phyloP scores from a whole-genome alignment of 2,888 invertebrate species.

The Crocallis elinguaria region DNA sequence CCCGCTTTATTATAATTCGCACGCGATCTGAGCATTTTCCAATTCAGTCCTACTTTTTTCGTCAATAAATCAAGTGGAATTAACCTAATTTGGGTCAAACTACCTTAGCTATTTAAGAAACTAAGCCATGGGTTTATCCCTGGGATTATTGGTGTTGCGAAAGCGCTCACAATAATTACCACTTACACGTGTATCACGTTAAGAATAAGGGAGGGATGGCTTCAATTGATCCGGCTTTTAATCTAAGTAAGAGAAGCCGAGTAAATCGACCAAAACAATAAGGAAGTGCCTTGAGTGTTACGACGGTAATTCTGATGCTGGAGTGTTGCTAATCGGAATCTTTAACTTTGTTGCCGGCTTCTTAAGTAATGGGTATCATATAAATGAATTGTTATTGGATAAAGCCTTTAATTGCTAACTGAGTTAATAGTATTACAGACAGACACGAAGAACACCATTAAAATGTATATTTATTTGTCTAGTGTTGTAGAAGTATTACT shows the following conservation, averaged over 20 bases:
- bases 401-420: not conserved
- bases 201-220: constrained; percentile 23
- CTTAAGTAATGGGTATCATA: constrained; percentile 9
- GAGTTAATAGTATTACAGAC: not conserved
- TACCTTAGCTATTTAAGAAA: constrained; percentile 21
- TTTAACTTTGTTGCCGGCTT: constrained; percentile 15
- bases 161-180: constrained; percentile 35
- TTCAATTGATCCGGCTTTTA: constrained; percentile 37
- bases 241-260: constrained; percentile 31
- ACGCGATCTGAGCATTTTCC: constrained; percentile 53
- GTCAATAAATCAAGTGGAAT: constrained; percentile 32
- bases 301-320: constrained; percentile 4
- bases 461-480: not conserved
- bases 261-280: constrained; percentile 35
- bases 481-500: too few relatives aligned
- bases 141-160: constrained; percentile 22
- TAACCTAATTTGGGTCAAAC: constrained; percentile 27
- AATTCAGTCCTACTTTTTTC: constrained; percentile 25
- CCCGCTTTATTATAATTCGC: constrained; percentile 54
- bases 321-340: constrained; percentile 23
- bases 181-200: constrained; percentile 37
- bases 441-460: not conserved
- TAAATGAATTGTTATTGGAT: constrained; percentile 8
- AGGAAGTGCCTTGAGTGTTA: constrained; percentile 25
- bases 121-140: constrained; percentile 25